Percentiles rank a stretch among this genome's conserved stretches.
These are phyloP conservation scores for Drosophila burlai DNA, from an alignment of 1,140 invertebrate species.

Conservation along the genomic window DNA sequence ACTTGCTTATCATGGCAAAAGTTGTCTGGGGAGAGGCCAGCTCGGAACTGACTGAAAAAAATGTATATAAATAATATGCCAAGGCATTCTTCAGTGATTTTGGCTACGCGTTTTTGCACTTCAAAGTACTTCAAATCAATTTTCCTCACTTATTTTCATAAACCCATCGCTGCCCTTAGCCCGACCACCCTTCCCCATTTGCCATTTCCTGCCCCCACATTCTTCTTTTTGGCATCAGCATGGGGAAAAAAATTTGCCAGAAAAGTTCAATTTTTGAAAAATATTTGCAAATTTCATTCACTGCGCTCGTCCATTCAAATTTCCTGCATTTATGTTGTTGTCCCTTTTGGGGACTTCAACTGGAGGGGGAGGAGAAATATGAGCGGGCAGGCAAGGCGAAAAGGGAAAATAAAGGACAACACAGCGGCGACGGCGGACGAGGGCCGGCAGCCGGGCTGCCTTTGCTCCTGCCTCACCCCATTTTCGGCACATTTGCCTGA, in stretches of 20 bases:
- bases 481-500: constrained; percentile 78
- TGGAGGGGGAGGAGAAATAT: constrained; percentile 31
- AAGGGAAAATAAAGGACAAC: constrained; percentile 80
- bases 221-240: constrained; percentile 10
- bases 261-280: constrained; percentile 85
- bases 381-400: constrained; percentile 31
- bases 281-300: constrained; percentile 85
- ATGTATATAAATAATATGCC: constrained; percentile 72
- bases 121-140: constrained; percentile 83
- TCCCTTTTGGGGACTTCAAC: constrained; percentile 62
- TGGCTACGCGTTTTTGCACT: constrained; percentile 81
- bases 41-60: constrained; percentile 30
- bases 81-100: constrained; percentile 83
- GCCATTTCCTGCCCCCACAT: constrained; percentile 14
- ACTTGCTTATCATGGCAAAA: constrained; percentile 79
- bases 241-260: constrained; percentile 79
- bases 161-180: constrained; percentile 59
- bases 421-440: constrained; percentile 54
- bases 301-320: constrained; percentile 84
- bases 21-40: constrained; percentile 43
- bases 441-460: constrained; percentile 67
- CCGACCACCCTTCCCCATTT: not conserved
- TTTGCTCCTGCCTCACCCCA: constrained; percentile 21
- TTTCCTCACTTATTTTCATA: constrained; percentile 83
- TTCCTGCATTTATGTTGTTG: constrained; percentile 82